Conservation (phyloP, 1,140 invertebrate genomes). For the Drosophila eugracilis region DNA sequence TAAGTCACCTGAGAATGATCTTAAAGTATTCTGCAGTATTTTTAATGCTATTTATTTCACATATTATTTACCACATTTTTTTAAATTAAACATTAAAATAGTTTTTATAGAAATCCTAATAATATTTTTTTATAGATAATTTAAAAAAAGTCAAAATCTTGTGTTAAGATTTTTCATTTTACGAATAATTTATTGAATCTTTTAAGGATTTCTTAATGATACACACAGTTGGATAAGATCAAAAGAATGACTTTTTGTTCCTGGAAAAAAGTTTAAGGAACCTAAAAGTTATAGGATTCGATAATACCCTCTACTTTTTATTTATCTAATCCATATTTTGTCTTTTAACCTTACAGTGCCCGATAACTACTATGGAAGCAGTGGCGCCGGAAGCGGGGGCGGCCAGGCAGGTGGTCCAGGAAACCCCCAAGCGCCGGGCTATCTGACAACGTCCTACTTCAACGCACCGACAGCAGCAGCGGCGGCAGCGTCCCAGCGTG, state of each 20-base stretch:
- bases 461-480: constrained; percentile 75
- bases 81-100: too few species aligned
- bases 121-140: too few species aligned
- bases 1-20: too few species aligned
- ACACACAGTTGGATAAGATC: too few species aligned
- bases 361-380: constrained; percentile 80
- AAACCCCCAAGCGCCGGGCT: constrained; percentile 53
- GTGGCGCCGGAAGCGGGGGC: constrained; percentile 47
- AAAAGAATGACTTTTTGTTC: not conserved
- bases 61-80: too few species aligned
- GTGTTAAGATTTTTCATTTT: too few species aligned
- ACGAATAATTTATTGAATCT: not conserved
- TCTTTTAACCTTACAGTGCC: constrained; percentile 56
- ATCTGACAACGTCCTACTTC: constrained; percentile 81
- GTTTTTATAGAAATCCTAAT: too few species aligned
- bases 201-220: not conserved
- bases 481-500: constrained; percentile 68
- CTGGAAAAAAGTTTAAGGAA: not conserved
- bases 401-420: constrained; percentile 54
- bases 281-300: too few species aligned
- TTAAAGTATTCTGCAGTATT: too few species aligned
- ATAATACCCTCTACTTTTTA: too few species aligned
- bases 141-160: too few species aligned
- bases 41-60: too few species aligned
- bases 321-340: not conserved